These are phyloP conservation scores for Epinotia nisella DNA, from an alignment of 2,888 invertebrate species.

Conservation along the genomic window DNA sequence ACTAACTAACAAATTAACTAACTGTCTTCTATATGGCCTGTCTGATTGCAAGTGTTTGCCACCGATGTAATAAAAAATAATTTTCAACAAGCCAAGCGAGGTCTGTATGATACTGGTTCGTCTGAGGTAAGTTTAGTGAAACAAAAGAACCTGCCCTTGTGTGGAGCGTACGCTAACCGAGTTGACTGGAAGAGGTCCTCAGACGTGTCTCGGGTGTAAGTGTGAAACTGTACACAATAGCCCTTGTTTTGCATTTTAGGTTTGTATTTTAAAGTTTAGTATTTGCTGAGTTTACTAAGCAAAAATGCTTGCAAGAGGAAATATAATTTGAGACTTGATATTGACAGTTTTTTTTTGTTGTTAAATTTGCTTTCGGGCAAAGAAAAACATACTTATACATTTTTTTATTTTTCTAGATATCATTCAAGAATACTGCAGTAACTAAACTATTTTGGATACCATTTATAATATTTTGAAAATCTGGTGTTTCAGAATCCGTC, in stretches of 20 bases:
- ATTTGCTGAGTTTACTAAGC: not conserved
- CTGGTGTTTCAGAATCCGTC: too few relatives aligned
- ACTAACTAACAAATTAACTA: too few relatives aligned
- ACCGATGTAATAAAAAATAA: too few relatives aligned
- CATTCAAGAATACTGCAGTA: too few relatives aligned
- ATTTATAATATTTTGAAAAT: too few relatives aligned
- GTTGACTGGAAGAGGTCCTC: constrained; percentile 24
- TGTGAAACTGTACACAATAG: constrained; percentile 21
- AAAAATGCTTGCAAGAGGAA: not conserved
- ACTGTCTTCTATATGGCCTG: too few relatives aligned
- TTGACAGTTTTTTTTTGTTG: not conserved
- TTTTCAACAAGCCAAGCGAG: not conserved
- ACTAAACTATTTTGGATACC: too few relatives aligned
- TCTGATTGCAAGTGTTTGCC: too few relatives aligned
- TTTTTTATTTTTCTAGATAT: too few relatives aligned
- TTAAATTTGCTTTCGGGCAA: too few relatives aligned
- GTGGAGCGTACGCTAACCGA: not conserved
- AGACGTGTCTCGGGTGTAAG: constrained; percentile 18
- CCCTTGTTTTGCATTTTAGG: constrained; percentile 6
- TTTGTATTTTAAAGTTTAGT: constrained; percentile 9
- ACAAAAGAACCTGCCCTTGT: not conserved
- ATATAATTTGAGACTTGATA: not conserved
- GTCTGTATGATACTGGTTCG: not conserved
- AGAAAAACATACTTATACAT: too few relatives aligned
- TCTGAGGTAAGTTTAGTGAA: not conserved